These are phyloP conservation scores for Oeneis ivallda DNA, from an alignment of 2,888 invertebrate genomes.

Conservation along the genomic window DNA sequence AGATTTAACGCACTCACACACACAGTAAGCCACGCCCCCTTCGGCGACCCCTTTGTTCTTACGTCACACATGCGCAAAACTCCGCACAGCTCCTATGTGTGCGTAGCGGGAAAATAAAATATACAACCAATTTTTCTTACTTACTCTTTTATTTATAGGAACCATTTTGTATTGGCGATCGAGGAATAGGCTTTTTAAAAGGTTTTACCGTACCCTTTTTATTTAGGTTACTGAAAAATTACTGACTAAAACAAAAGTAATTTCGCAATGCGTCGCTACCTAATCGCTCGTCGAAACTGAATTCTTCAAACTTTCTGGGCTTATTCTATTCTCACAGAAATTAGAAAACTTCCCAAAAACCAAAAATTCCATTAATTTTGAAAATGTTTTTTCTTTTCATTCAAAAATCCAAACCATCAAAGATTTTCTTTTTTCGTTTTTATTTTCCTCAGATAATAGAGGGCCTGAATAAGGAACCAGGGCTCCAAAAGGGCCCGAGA, in stretches of 20 bases:
- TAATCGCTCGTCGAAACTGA: background rate
- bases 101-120: constrained; percentile 61
- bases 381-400: background rate
- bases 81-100: constrained; percentile 42
- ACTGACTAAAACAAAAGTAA: background rate
- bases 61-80: constrained; percentile 62
- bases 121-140: constrained; percentile 67
- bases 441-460: constrained; percentile 25
- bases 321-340: background rate
- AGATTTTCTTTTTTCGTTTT: background rate
- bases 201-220: constrained; percentile 33
- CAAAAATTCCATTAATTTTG: background rate
- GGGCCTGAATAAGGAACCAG: constrained; percentile 32
- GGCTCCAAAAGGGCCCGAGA: constrained; percentile 37
- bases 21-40: constrained; percentile 55
- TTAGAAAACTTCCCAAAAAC: background rate
- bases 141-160: constrained; percentile 56
- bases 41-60: constrained; percentile 62
- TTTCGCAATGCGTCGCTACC: constrained; percentile 3
- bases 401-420: background rate
- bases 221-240: constrained; percentile 8
- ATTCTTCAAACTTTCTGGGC: background rate
- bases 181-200: constrained; percentile 35
- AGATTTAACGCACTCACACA: constrained; percentile 68
- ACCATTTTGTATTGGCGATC: constrained; percentile 47